Evolutionary conservation across 2,797 vertebrate species (phyloP).

Genomic region (Cryptoblepharus egeriae): DNA sequence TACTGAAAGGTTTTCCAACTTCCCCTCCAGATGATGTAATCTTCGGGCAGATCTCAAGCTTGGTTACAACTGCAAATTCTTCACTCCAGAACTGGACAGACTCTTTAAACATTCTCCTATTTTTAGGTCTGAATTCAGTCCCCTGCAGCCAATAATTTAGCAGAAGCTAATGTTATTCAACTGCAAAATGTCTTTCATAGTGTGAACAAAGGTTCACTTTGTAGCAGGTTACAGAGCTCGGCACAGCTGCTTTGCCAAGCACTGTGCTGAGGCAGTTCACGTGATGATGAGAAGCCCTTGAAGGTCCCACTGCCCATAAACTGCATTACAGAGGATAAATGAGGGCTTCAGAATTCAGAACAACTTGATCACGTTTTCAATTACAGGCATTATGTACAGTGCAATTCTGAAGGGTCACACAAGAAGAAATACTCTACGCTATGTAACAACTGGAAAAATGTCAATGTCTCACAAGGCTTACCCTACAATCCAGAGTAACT

Average conservation of each 20-base stretch:
- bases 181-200: constrained; percentile 14
- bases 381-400: neutral
- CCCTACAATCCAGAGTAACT: too few species aligned
- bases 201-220: constrained; percentile 33
- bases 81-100: constrained; percentile 50
- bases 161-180: constrained; percentile 18
- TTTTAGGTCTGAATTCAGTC: constrained; percentile 58
- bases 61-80: constrained; percentile 56
- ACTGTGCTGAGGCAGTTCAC: neutral
- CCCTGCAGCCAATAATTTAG: constrained; percentile 40
- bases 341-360: constrained; percentile 17
- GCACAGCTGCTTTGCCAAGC: constrained; percentile 30
- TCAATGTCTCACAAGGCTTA: neutral
- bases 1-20: constrained; percentile 60
- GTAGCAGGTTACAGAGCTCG: constrained; percentile 48
- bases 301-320: constrained; percentile 23
- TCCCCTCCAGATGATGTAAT: constrained; percentile 64
- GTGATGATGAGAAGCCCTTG: constrained; percentile 28
- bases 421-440: neutral
- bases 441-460: constrained; percentile 1
- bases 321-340: constrained; percentile 9
- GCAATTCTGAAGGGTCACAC: neutral
- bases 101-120: constrained; percentile 49
- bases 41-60: neutral
- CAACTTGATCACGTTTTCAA: neutral